Evolutionary conservation across 2,797 vertebrate genomes (phyloP), one percentile per base, ranked within the genome.

Genomic region (Cryptoprocta ferox): DNA sequence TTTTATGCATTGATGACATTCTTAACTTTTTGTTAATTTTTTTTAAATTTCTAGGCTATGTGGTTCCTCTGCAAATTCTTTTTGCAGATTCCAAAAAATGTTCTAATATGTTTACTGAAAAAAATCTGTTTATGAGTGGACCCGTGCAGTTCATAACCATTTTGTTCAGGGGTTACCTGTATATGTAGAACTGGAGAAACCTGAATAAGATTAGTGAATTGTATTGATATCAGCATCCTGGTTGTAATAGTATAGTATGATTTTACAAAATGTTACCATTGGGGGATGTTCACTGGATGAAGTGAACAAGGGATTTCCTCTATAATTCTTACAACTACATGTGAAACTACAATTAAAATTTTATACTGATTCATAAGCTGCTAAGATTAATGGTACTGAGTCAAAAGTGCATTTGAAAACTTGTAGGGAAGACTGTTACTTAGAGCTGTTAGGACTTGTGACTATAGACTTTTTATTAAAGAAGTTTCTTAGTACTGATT

Each of bases 321-420:
- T 63, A 6, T 78, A 30, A 90, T 75, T 96, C 70, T 76, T 90
- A 76, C 0, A 82, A 66, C 15, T 75, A 15, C 32, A 61, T 92
- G 56, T 89, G 65, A 89, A 63, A 91, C 70, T 85, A 68, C 7
- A 88, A 19, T 82, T 42, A 37, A 85, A 78, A 65, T 21, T 50
- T 75, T 90, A 37, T 90, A 35, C 7, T 80, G 59, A 83, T 97
- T 95, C 1, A 82, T 91, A 85, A 95, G 8, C 26, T 86, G 13
- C 13, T 91, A 91, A 93, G 37, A 70, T 85, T 90, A 90, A 80
- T 66, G 78, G 59, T 73, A 65, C 8, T 95, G 39, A 96, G 83
- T 93, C n/a, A 85, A 86, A 95, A 97, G n/a, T 89, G 0, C 15
- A 78, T 82, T 95, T 80, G 76, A 94, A 73, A 92, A 76, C 19